Percentiles rank a stretch among this genome's conserved stretches.
These are phyloP conservation scores for Benthosema pterotum DNA, from an alignment of 2,797 vertebrate species.

Conservation along the genomic window DNA sequence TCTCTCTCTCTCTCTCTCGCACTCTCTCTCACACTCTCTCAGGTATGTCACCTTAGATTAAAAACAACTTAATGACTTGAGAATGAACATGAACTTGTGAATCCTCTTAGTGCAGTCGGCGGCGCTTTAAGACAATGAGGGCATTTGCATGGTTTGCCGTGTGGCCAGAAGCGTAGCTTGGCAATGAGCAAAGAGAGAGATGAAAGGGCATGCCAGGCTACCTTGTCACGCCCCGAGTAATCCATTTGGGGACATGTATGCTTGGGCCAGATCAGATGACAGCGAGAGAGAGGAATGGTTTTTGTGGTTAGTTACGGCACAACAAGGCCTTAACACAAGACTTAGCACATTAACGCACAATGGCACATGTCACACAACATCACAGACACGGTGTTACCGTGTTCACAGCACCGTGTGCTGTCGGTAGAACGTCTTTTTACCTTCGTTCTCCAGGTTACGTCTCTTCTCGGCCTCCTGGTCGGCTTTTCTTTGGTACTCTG, in stretches of 20 bases:
- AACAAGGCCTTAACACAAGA: background rate
- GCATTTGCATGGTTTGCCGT: constrained; percentile 4
- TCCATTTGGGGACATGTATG: constrained; percentile 11
- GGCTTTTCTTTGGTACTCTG: constrained; percentile 94
- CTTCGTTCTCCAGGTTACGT: constrained; percentile 95
- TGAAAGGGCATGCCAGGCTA: constrained; percentile 13
- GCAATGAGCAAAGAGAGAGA: constrained; percentile 8
- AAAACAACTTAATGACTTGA: constrained; percentile 4
- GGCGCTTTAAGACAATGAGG: constrained; percentile 1
- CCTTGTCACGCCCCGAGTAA: constrained; percentile 21
- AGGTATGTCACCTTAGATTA: background rate
- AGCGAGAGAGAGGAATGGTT: background rate
- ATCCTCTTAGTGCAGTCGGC: constrained; percentile 29
- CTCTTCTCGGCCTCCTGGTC: constrained; percentile 97
- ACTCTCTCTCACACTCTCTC: too few relatives aligned
- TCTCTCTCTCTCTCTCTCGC: background rate
- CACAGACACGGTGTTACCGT: background rate
- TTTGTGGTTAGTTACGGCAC: constrained; percentile 3
- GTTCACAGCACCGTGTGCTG: constrained; percentile 19
- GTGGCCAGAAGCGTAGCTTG: background rate
- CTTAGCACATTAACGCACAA: too few relatives aligned
- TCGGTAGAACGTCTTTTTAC: constrained; percentile 69
- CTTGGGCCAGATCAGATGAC: constrained; percentile 24
- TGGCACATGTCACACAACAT: too few relatives aligned
- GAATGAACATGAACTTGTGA: background rate